These are phyloP conservation scores for Pollachius pollachius DNA, from an alignment of 2,113 vertebrate species.

Conservation along the genomic window DNA sequence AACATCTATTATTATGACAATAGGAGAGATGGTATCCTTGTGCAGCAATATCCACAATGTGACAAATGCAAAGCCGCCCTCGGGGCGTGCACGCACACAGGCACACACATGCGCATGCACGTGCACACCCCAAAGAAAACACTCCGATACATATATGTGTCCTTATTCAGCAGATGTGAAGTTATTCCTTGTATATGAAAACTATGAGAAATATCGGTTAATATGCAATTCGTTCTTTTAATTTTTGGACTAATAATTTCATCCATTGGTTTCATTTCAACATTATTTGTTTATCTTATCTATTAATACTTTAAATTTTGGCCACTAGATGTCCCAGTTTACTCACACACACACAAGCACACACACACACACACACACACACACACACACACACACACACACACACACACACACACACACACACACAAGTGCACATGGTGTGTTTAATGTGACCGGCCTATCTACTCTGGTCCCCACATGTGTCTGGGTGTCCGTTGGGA, in stretches of 20 bases:
- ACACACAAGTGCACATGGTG: slow-evolving; percentile 66
- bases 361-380: not conserved
- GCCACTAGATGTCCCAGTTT: slow-evolving; percentile 65
- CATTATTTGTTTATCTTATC: slow-evolving; percentile 20
- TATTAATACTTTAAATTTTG: not conserved
- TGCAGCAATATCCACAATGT: slow-evolving; percentile 55
- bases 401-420: not conserved
- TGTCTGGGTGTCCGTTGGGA: slow-evolving; percentile 66
- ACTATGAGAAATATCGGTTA: slow-evolving; percentile 21
- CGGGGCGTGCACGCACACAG: slow-evolving; percentile 9
- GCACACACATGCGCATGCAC: slow-evolving; percentile 16
- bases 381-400: not conserved
- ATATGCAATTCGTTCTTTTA: slow-evolving; percentile 26
- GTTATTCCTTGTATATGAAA: no score
- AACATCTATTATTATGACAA: slow-evolving; percentile 62
- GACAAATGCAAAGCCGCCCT: slow-evolving; percentile 30
- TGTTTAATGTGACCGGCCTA: slow-evolving; percentile 74
- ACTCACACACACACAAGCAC: not conserved
- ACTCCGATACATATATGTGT: no score
- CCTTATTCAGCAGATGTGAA: not conserved
- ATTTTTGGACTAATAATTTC: slow-evolving; percentile 19
- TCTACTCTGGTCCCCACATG: slow-evolving; percentile 57
- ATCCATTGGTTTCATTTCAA: slow-evolving; percentile 16
- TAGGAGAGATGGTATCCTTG: slow-evolving; percentile 49
- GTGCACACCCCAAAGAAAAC: not conserved